Percentiles rank a stretch among this genome's conserved stretches.
These are phyloP conservation scores for Belonocnema kinseyi DNA, from an alignment of 1,140 invertebrate genomes.

Conservation along the genomic window DNA sequence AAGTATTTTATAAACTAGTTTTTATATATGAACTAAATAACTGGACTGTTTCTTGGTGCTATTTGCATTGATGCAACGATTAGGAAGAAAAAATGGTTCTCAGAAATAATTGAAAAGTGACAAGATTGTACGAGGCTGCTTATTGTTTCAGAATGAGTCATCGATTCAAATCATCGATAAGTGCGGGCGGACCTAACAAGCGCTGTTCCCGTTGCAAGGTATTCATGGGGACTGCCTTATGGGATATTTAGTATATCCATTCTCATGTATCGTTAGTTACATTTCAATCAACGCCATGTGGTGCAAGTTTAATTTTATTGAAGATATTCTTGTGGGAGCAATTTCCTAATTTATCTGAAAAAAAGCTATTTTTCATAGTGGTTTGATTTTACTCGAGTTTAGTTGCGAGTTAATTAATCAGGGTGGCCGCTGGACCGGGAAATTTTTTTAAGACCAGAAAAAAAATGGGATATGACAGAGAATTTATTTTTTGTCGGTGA, in stretches of 20 bases:
- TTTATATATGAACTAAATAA: too few relatives aligned
- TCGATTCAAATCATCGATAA: slow-evolving; percentile 70
- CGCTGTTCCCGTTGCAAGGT: slow-evolving; percentile 75
- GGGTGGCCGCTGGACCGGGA: too few relatives aligned
- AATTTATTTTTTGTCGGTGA: too few relatives aligned
- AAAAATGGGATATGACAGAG: too few relatives aligned
- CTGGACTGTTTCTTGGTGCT: not conserved
- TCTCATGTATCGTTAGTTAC: slow-evolving; percentile 17
- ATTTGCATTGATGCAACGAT: not conserved
- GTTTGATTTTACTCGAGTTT: too few relatives aligned
- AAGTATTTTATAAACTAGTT: too few relatives aligned
- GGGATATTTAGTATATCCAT: slow-evolving; percentile 60
- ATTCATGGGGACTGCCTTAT: slow-evolving; percentile 75
- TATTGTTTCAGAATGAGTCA: slow-evolving; percentile 75
- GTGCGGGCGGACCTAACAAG: slow-evolving; percentile 69
- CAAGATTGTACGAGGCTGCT: slow-evolving; percentile 74
- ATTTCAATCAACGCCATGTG: not conserved
- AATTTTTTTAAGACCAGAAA: too few relatives aligned
- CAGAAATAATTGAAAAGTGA: slow-evolving; percentile 39
- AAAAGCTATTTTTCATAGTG: too few relatives aligned
- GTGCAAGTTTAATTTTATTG: not conserved
- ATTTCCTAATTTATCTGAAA: too few relatives aligned
- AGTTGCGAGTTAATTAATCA: not conserved
- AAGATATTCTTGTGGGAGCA: too few relatives aligned
- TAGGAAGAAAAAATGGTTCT: slow-evolving; percentile 18